Conservation (phyloP, 2,113 vertebrate species). For the Prietella phreatophila region DNA sequence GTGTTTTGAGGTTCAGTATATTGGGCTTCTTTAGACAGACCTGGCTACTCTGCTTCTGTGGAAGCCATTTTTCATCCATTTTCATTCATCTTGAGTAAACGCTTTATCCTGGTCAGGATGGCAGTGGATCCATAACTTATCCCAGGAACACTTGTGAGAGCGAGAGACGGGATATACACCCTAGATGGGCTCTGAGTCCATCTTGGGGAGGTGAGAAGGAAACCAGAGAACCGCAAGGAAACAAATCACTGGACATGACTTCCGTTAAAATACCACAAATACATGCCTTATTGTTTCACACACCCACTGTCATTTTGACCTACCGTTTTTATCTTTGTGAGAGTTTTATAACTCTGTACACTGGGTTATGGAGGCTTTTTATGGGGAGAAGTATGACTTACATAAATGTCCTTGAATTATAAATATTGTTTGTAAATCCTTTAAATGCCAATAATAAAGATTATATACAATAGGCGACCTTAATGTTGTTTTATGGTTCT, state of each 20-base stretch:
- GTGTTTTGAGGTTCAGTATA: background rate
- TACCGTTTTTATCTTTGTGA: background rate
- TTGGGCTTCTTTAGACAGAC: background rate
- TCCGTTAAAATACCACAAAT: background rate
- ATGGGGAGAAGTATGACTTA: background rate
- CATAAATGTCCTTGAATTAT: background rate
- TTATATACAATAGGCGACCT: background rate
- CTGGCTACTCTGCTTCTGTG: background rate
- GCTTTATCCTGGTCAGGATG: background rate
- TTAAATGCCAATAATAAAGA: background rate
- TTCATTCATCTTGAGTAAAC: background rate
- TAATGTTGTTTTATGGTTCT: background rate
- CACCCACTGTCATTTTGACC: background rate
- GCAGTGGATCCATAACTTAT: background rate
- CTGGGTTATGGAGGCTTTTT: background rate
- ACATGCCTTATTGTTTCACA: background rate
- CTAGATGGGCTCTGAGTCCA: background rate
- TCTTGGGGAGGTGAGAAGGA: background rate
- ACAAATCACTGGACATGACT: background rate
- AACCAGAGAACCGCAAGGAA: background rate
- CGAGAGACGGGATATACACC: background rate
- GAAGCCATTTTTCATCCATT: background rate
- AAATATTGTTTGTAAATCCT: background rate
- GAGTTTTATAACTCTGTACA: background rate
- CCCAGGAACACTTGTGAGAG: background rate